Conservation (phyloP, 30 jellyfish, hydroid and myxozoan genomes). For the Turritopsis rubra region DNA sequence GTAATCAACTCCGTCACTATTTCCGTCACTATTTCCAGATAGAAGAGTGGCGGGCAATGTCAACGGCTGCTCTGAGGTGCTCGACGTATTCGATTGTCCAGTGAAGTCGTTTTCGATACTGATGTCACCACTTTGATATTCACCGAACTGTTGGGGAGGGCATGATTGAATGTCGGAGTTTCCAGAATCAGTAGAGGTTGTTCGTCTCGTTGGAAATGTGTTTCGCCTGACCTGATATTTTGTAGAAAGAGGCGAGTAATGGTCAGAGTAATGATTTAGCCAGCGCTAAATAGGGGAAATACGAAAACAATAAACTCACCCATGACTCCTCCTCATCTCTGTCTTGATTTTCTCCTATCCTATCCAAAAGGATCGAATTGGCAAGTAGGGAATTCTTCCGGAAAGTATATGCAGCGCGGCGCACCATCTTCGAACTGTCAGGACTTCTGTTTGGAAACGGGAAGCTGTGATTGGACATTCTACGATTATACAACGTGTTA, state of each 20-base stretch:
- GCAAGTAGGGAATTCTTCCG: conserved; percentile 41
- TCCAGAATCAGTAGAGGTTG: neutral
- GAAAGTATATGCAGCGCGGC: conserved; percentile 47
- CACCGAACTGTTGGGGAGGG: neutral
- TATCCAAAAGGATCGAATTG: neutral
- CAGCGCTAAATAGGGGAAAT: no score
- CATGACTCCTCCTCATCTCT: neutral
- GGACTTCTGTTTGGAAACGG: neutral
- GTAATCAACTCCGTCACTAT: neutral
- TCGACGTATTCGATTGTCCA: no score
- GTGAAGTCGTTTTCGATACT: no score
- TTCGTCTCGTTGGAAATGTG: neutral
- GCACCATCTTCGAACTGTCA: conserved; percentile 22
- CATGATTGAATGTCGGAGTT: neutral
- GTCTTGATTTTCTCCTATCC: neutral
- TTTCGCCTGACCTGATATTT: neutral
- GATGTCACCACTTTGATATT: neutral
- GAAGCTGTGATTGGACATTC: neutral
- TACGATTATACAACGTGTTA: neutral
- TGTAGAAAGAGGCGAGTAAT: no score
- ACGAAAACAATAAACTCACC: neutral
- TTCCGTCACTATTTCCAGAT: neutral
- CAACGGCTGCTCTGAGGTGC: neutral
- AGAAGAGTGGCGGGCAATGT: neutral
- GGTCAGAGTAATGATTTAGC: no score